These are phyloP conservation scores for Tautogolabrus adspersus DNA, from an alignment of 2,113 vertebrate genomes.

Conservation along the genomic window DNA sequence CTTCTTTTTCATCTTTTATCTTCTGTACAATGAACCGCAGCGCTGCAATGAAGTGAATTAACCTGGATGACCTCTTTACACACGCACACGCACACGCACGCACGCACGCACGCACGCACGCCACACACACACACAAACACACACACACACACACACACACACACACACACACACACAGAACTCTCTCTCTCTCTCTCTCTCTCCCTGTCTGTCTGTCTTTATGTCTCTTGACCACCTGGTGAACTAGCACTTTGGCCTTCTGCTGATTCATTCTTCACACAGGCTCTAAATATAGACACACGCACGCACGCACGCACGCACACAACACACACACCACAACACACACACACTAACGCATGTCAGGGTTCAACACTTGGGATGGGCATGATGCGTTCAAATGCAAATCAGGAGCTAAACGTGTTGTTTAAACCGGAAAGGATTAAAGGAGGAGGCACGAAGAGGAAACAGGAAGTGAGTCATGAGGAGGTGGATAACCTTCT, in stretches of 20 bases:
- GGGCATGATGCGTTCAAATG: slow-evolving; percentile 28
- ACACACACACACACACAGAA: neutral
- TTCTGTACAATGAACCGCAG: neutral
- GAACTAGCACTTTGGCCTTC: slow-evolving; percentile 12
- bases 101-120: no score
- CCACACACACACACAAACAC: neutral
- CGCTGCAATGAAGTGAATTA: slow-evolving; percentile 12
- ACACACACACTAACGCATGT: neutral
- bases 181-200: neutral
- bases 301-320: neutral
- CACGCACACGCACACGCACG: no score
- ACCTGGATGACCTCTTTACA: slow-evolving; percentile 4
- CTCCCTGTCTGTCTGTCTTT: neutral
- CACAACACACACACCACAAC: neutral
- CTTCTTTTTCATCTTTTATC: neutral
- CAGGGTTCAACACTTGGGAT: slow-evolving; percentile 4
- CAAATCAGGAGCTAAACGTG: slow-evolving; percentile 20
- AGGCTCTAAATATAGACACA: slow-evolving; percentile 62
- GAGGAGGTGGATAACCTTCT: no score
- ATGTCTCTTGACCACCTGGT: slow-evolving; percentile 30
- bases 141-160: no score
- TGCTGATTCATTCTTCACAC: slow-evolving; percentile 57
- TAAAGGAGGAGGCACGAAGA: slow-evolving; percentile 9
- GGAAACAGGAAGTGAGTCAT: neutral
- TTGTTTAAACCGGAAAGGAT: slow-evolving; percentile 38